Conservation (phyloP, 2,888 invertebrate genomes). For the Orthosia gracilis region DNA sequence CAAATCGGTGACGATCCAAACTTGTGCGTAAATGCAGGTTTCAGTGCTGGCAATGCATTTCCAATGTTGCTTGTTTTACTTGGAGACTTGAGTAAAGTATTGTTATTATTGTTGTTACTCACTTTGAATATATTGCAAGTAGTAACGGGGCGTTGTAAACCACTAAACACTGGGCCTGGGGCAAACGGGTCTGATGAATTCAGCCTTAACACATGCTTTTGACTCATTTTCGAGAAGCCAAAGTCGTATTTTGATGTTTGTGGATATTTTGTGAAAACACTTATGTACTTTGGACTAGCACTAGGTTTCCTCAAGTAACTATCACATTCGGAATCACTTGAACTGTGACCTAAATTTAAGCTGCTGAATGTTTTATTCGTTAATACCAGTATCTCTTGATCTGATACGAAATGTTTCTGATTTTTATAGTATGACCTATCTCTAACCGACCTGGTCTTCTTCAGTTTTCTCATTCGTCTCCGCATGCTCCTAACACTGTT, state of each 20-base stretch:
- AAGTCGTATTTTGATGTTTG: slow-evolving; percentile 83
- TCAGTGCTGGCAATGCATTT: slow-evolving; percentile 82
- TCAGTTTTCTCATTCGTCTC: slow-evolving; percentile 87
- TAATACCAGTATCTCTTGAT: slow-evolving; percentile 91
- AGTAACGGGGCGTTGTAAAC: slow-evolving; percentile 85
- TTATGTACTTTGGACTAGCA: slow-evolving; percentile 87
- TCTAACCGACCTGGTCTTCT: slow-evolving; percentile 88
- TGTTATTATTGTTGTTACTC: slow-evolving; percentile 87
- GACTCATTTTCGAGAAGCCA: slow-evolving; percentile 83
- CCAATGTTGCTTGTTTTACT: slow-evolving; percentile 79
- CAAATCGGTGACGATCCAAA: slow-evolving; percentile 87
- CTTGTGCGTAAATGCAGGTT: slow-evolving; percentile 87
- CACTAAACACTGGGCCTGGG: slow-evolving; percentile 89
- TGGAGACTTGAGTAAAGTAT: slow-evolving; percentile 85
- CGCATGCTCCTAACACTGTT: slow-evolving; percentile 89
- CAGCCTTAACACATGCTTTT: slow-evolving; percentile 80
- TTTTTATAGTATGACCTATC: slow-evolving; percentile 90
- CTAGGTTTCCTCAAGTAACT: slow-evolving; percentile 84
- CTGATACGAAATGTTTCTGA: slow-evolving; percentile 90
- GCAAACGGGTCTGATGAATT: slow-evolving; percentile 88
- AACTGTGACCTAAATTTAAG: slow-evolving; percentile 91
- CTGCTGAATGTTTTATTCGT: slow-evolving; percentile 90
- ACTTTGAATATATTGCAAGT: slow-evolving; percentile 88
- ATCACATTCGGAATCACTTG: slow-evolving; percentile 89
- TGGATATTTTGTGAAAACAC: slow-evolving; percentile 87